Conservation (phyloP, 2,797 vertebrate species). For the Sciurus vulgaris region DNA sequence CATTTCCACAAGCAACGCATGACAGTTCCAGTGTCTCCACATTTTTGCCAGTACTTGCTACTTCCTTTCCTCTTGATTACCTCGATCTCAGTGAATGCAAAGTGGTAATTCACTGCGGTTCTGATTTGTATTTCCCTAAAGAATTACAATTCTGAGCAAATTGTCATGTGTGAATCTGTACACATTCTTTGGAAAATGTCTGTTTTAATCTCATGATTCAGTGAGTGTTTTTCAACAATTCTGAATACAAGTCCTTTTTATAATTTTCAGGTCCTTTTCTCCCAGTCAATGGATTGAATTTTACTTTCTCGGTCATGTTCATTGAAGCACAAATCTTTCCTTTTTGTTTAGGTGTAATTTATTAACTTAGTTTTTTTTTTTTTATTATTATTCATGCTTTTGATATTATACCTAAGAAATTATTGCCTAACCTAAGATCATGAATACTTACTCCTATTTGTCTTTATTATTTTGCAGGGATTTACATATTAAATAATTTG, state of each 20-base stretch:
- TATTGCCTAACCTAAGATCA: not conserved
- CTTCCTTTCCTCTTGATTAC: not conserved
- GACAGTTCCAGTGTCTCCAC: not conserved
- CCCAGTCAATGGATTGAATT: not conserved
- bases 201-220: not conserved
- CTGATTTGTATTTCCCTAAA: not conserved
- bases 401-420: not conserved
- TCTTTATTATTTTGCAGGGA: not conserved
- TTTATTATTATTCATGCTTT: not conserved
- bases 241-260: not conserved
- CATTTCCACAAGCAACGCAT: not conserved
- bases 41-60: not conserved
- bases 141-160: not conserved
- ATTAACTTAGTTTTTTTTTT: not conserved
- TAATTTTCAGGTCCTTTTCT: conserved; percentile 13
- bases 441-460: not conserved
- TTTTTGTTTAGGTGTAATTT: not conserved
- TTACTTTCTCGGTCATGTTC: not conserved
- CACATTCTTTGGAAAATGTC: not conserved
- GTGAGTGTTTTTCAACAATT: not conserved
- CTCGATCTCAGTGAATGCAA: not conserved
- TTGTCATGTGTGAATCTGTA: not conserved
- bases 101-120: not conserved
- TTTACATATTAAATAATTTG: not conserved
- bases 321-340: not conserved